Base-by-base conservation (phyloP, 2,113 vertebrate species). In the Ondatra zibethicus region DNA sequence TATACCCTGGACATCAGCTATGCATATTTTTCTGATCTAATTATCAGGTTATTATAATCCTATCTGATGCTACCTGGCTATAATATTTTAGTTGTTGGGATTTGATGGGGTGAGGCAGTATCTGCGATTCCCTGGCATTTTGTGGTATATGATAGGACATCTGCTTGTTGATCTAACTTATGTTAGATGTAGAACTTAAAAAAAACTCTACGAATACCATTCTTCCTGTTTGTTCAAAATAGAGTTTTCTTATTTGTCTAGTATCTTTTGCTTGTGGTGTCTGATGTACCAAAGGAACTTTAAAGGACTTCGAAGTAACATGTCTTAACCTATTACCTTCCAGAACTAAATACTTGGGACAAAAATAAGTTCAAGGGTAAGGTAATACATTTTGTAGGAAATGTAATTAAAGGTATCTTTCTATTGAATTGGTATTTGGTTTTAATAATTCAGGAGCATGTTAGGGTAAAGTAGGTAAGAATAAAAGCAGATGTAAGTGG, bases 361-460 rank as follows among this genome's bases (percentile, higher is more conserved):
- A 68, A 89, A 92, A 33, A 6, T 7, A 89, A 23, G 75, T 81
- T 70, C 21, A 94, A 63, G 63, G 89, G 27, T 52, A 96, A 95
- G 5, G 3, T 86, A 75, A 58, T 87, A 63, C 47, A 72, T 70
- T 89, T 91, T 82, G 27, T 39, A 87, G 33, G 42, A 75, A 93
- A 55, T n/a, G 14, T 55, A 29, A 80, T 80, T 91, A 75, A 94
- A 91, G 73, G 6, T 0, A 8, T 88, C 7, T 92, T 52, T 92
- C 29, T 31, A 55, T 94, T 61, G 61, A 94, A 90, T 21, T 78
- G 16, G 81, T 88, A 39, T 25, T 95, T 96, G 66, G 8, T 77
- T 94, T 96, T 80, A 85, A 88, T 96, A 95, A 96, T 58, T 94
- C 88, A 72, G 33, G 73, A 89, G 7, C n/a, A 84, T 10, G 7